Base-by-base conservation (phyloP, 2,888 invertebrate genomes). In the Syrphus vitripennis region DNA sequence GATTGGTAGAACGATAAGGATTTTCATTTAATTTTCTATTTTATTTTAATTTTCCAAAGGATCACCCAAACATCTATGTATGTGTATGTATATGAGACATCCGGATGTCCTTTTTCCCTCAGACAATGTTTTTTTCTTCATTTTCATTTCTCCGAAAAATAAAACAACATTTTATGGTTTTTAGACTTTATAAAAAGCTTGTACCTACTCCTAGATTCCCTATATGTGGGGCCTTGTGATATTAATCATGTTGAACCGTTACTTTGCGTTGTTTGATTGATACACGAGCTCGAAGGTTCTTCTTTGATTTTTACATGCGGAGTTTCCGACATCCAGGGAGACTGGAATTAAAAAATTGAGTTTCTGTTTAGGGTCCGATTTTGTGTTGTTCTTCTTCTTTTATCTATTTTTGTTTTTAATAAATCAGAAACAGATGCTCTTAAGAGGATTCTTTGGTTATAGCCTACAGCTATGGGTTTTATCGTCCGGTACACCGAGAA, bases 261-360 rank as follows among this genome's bases (percentile, higher is more conserved):
- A 10, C 16, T 10, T 21, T 37, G 2, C 9, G 34, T 37, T 59
- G 24, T 63, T 63, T 63, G 45, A 34, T 16, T 78, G 31, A 31
- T 53, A 63, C 42, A 65, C 9, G 14, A 45, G 26, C 21, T 55
- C n/a, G 48, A 24, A 65, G 69, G 29, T 57, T 19, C 16, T 74
- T 57, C 63, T 84, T 80, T 80, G 84, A 84, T 84, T 80, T 79
- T 84, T 59, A 79, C 75, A 71, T 79, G 53, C 76, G 80, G 71
- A 45, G 59, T 65, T 76, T 70, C 42, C 45, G 24, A 42, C 59
- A 78, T 9, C n/a, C 63, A 26, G 45, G 59, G 10, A 55, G 37
- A 19, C 7, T 21, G 61, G 48, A 74, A 77, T 65, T 61, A 53
- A 45, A 70, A 75, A 80, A 77, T 69, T 69, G 67, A 40, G 76